Evolutionary conservation across 2,888 invertebrate genomes (phyloP).

Genomic region (Drosophila paramelanica): DNA sequence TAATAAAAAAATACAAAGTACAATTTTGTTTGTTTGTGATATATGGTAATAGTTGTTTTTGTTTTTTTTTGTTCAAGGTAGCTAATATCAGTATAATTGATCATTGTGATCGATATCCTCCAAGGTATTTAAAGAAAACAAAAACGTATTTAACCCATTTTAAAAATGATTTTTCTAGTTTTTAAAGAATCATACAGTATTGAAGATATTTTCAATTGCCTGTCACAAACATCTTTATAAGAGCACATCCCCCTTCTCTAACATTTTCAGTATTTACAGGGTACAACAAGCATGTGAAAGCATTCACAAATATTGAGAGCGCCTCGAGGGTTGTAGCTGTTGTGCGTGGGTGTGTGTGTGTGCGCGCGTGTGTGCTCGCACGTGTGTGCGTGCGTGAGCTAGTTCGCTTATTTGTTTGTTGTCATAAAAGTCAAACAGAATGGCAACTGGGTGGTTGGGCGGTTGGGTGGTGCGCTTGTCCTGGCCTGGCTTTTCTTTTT

Average conservation of each 20-base stretch:
- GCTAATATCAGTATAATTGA: no score
- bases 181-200: no score
- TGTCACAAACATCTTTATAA: no score
- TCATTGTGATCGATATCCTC: no score
- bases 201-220: no score
- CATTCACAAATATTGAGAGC: slow-evolving; percentile 38
- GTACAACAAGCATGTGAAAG: slow-evolving; percentile 32
- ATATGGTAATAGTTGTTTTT: no score
- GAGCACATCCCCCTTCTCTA: background rate
- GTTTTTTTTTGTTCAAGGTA: no score
- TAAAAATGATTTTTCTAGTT: no score
- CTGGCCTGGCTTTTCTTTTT: background rate
- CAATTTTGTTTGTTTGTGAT: no score
- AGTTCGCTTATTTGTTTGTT: slow-evolving; percentile 54
- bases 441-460: slow-evolving; percentile 27
- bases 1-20: no score
- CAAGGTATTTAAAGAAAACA: no score
- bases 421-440: slow-evolving; percentile 58
- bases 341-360: background rate
- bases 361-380: slow-evolving; percentile 4
- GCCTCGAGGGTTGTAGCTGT: slow-evolving; percentile 30
- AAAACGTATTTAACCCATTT: no score
- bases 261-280: background rate
- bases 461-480: slow-evolving; percentile 3
- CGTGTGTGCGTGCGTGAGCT: slow-evolving; percentile 18